Percentiles rank a stretch among this genome's conserved stretches.
phyloP scores from a whole-genome alignment of 2,888 invertebrate genomes.

The Apocheima hispidaria region DNA sequence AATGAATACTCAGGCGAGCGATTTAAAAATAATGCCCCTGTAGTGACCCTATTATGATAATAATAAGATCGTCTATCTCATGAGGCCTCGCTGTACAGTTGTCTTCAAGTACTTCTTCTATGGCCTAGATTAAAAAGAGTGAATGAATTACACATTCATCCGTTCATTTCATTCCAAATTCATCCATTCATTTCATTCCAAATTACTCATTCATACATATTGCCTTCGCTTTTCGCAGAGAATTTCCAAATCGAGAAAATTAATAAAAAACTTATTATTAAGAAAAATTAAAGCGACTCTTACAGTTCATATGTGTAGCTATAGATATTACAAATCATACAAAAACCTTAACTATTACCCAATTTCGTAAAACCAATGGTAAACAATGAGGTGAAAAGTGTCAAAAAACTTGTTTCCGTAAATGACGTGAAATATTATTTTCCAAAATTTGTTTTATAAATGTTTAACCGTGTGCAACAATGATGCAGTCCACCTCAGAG shows the following conservation, averaged over 20 bases:
- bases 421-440: slow-evolving; percentile 63
- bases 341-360: not conserved
- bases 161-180: not conserved
- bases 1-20: no score
- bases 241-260: slow-evolving; percentile 12
- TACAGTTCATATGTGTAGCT: not conserved
- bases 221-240: slow-evolving; percentile 12
- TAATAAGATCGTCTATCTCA: no score
- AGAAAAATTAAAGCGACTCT: not conserved
- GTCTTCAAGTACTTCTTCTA: no score
- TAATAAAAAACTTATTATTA: not conserved
- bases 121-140: no score
- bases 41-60: no score
- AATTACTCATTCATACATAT: slow-evolving; percentile 2
- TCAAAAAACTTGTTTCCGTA: slow-evolving; percentile 57
- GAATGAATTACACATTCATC: no score
- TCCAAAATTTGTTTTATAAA: slow-evolving; percentile 56
- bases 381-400: slow-evolving; percentile 54
- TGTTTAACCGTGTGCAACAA: slow-evolving; percentile 57
- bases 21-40: no score
- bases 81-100: no score
- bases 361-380: slow-evolving; percentile 26
- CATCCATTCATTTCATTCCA: not conserved
- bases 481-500: slow-evolving; percentile 82
- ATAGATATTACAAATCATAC: not conserved